These are phyloP conservation scores for Cygnus buccinator DNA, from an alignment of 2,113 vertebrate genomes.

Conservation along the genomic window DNA sequence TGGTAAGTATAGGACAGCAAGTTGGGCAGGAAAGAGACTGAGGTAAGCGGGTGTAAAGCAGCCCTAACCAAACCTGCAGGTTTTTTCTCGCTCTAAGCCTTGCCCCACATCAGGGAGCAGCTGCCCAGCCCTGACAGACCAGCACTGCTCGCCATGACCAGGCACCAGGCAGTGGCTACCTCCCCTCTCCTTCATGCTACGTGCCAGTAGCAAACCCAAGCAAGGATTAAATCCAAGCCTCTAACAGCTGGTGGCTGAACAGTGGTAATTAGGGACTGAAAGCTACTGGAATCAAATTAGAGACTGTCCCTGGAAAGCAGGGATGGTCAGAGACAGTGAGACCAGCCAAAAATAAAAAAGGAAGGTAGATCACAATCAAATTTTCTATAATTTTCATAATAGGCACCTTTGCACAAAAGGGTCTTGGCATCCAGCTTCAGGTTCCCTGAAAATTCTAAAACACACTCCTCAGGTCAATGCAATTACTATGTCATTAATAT, in stretches of 20 bases:
- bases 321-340: not conserved
- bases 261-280: not conserved
- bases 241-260: slow-evolving; percentile 17
- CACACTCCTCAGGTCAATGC: not conserved
- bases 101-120: not conserved
- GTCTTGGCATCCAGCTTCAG: not conserved
- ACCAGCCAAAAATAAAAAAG: not conserved
- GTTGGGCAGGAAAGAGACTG: not conserved
- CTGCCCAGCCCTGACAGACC: too few species aligned
- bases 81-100: not conserved
- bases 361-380: not conserved
- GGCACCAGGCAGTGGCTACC: not conserved
- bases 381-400: not conserved
- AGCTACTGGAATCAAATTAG: slow-evolving; percentile 20
- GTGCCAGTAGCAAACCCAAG: slow-evolving; percentile 5
- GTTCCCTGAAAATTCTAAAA: not conserved
- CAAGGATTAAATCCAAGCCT: not conserved
- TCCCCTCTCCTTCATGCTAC: fast-evolving
- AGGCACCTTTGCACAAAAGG: not conserved
- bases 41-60: not conserved
- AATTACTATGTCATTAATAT: not conserved
- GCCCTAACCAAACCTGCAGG: too few species aligned
- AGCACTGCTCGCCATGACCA: not conserved
- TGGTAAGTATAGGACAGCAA: not conserved
- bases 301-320: not conserved